These are phyloP conservation scores for Hippopotamus amphibius DNA, from an alignment of 2,113 vertebrate species.

Conservation along the genomic window DNA sequence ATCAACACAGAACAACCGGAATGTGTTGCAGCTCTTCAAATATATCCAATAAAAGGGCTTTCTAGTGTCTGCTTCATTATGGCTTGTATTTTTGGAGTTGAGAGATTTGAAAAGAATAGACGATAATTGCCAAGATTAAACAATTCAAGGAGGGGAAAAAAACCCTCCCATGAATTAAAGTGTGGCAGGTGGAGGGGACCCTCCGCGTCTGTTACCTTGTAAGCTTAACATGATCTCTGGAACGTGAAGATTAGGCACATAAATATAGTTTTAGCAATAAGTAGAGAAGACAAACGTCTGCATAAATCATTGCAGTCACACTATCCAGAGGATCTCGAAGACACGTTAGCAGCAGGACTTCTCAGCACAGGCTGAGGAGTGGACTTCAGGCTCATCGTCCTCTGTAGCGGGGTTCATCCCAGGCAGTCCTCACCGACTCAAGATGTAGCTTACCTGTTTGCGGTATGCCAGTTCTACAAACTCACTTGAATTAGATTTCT, in stretches of 20 bases:
- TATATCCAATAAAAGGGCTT: conserved; percentile 72
- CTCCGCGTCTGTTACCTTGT: neutral
- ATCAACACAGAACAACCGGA: conserved; percentile 47
- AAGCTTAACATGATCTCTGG: conserved; percentile 20
- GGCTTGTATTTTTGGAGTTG: conserved; percentile 66
- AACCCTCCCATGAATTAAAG: neutral
- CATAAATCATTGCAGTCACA: neutral
- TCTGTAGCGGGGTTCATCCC: neutral
- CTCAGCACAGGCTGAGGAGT: neutral
- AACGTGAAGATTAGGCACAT: neutral
- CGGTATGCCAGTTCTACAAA: neutral
- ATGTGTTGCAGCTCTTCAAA: conserved; percentile 57
- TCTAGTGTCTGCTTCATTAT: conserved; percentile 54
- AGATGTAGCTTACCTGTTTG: conserved; percentile 36
- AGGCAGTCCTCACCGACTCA: neutral
- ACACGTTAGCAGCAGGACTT: neutral
- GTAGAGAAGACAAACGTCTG: neutral
- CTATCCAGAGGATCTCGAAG: conserved; percentile 29
- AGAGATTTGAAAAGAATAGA: conserved; percentile 58
- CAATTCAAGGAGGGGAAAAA: neutral
- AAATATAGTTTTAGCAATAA: conserved; percentile 13
- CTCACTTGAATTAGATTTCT: conserved; percentile 14
- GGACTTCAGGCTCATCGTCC: neutral
- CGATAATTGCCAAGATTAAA: conserved; percentile 68
- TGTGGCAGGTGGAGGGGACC: neutral